Conservation (phyloP, 2,888 invertebrate species). For the Synanthedon andrenaeformis region DNA sequence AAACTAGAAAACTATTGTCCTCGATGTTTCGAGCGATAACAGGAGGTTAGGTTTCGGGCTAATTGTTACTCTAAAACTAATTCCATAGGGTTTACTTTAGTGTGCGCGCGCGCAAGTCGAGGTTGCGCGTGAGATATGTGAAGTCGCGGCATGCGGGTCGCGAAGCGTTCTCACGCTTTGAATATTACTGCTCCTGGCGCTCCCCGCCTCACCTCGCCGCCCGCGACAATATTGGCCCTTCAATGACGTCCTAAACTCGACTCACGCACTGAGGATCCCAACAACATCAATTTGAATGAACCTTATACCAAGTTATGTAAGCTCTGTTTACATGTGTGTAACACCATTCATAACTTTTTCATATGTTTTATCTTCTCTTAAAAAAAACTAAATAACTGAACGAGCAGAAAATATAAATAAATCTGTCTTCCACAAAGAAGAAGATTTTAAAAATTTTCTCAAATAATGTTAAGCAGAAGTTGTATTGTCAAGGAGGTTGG, state of each 20-base stretch:
- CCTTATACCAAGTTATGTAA: slow-evolving; percentile 30
- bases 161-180: slow-evolving; percentile 69
- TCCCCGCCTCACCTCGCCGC: slow-evolving; percentile 20
- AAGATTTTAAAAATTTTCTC: no score
- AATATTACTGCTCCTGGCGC: slow-evolving; percentile 64
- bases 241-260: slow-evolving; percentile 48
- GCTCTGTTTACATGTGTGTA: slow-evolving; percentile 42
- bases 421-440: no score
- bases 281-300: slow-evolving; percentile 55
- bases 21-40: slow-evolving; percentile 67
- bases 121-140: slow-evolving; percentile 70
- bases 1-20: slow-evolving; percentile 71
- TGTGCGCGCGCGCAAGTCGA: slow-evolving; percentile 24
- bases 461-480: no score
- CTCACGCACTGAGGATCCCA: slow-evolving; percentile 49
- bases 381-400: no score
- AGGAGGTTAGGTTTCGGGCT: slow-evolving; percentile 20
- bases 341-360: slow-evolving; percentile 8
- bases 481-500: no score
- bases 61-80: slow-evolving; percentile 32
- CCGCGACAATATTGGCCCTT: slow-evolving; percentile 32
- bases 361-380: no score
- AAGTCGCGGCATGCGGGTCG: slow-evolving; percentile 69
- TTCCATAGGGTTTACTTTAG: slow-evolving; percentile 34
- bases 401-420: no score